These are phyloP conservation scores for Seira musarum DNA, from an alignment of 2,888 invertebrate genomes.

Conservation along the genomic window DNA sequence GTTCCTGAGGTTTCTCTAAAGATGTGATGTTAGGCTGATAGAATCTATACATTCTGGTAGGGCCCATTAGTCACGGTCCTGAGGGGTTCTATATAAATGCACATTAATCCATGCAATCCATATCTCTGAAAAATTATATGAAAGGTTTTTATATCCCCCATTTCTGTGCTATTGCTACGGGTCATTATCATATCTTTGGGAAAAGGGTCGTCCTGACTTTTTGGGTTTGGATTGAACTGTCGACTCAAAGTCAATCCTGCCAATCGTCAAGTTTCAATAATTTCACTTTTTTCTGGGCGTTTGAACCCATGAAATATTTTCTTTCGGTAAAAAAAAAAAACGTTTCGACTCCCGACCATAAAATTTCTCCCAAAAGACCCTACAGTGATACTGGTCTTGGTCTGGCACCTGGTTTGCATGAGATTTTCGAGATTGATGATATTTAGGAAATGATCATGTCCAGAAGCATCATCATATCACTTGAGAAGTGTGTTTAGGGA, in stretches of 20 bases:
- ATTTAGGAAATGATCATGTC: slow-evolving; percentile 50
- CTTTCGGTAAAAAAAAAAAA: neutral
- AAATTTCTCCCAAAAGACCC: neutral
- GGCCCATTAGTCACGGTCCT: slow-evolving; percentile 3
- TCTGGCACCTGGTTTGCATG: neutral
- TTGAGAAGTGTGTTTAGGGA: neutral
- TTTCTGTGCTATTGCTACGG: neutral
- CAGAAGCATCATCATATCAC: slow-evolving; percentile 46
- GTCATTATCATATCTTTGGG: slow-evolving; percentile 1
- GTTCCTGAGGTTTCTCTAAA: too few relatives aligned
- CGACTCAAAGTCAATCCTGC: slow-evolving; percentile 1
- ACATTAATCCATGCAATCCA: neutral
- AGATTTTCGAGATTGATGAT: slow-evolving; percentile 47
- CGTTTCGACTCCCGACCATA: too few relatives aligned
- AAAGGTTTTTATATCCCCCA: neutral
- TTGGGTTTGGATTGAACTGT: slow-evolving; percentile 4
- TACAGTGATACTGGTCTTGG: neutral
- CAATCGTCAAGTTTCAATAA: neutral
- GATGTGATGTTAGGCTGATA: too few relatives aligned
- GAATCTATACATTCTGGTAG: neutral
- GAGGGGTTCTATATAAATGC: neutral
- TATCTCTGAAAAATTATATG: neutral
- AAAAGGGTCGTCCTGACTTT: neutral
- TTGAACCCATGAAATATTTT: neutral
- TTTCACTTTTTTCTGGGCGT: neutral